These are phyloP conservation scores for Rhinolophus sinicus DNA, from an alignment of 2,113 vertebrate species.

Conservation along the genomic window DNA sequence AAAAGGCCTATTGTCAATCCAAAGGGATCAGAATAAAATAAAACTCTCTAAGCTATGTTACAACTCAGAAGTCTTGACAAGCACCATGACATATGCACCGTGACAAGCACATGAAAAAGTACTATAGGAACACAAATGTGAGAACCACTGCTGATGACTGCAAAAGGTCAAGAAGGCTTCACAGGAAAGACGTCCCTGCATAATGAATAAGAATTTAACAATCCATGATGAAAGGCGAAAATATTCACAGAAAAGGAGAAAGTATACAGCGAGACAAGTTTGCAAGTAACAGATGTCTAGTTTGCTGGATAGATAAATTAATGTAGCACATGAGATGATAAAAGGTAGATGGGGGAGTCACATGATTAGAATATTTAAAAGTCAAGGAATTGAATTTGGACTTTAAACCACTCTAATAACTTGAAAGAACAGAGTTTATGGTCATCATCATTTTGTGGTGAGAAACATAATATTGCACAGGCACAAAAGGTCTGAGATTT, in stretches of 20 bases:
- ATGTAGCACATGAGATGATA: not conserved
- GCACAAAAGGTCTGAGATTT: not conserved
- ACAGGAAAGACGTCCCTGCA: not conserved
- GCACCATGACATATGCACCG: not conserved
- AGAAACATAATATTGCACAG: not conserved
- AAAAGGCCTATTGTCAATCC: not conserved
- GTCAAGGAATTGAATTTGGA: not conserved
- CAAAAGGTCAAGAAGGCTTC: not conserved
- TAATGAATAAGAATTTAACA: not conserved
- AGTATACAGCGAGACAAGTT: not conserved
- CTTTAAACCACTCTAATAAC: not conserved
- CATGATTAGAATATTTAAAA: constrained; percentile 10
- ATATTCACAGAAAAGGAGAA: not conserved
- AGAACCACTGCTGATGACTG: not conserved
- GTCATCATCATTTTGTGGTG: not conserved
- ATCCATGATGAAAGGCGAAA: not conserved
- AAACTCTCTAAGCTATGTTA: not conserved
- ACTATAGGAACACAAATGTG: not conserved
- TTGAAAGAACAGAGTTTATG: not conserved
- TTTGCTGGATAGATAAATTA: not conserved
- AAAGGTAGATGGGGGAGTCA: not conserved
- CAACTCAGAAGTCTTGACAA: not conserved
- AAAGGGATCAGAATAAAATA: not conserved
- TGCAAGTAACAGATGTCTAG: not conserved
- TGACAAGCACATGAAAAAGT: not conserved